Base-by-base conservation (phyloP, 2,113 vertebrate species). In the Uria aalge region DNA sequence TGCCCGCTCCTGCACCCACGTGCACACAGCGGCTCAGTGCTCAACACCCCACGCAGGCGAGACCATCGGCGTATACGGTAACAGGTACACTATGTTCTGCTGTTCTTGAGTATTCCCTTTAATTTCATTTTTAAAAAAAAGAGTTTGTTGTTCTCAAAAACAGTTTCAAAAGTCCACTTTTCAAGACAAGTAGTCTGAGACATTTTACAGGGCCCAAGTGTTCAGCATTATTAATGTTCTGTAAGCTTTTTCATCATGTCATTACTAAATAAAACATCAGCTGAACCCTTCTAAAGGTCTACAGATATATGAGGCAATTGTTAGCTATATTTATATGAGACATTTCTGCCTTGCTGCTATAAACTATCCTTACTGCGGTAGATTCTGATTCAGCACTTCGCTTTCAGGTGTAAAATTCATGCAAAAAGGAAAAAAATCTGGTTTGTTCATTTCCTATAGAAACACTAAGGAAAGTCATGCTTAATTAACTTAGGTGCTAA, bases 211-310 rank as follows among this genome's bases (percentile, higher is more conserved):
- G 62, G 95, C 53, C 76, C 18, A 52, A 94, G 96, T 66, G 84
- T 48, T 91, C 95, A 85, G 77, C 38, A 64, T 96, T 96, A 96
- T 85, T 85, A 85, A 97, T 90, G 91, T 60, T 79, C 96, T 90
- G 43, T 94, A 82, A 93, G 95, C 75, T 96, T 96, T 96, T 97
- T 95, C 93, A 96, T 88, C 77, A 43, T 69, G 47, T 60, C 92
- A 59, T 92, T 97, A 68, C 87, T 93, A 97, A 97, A 97, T 93
- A 97, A 97, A 98, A 96, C 43, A 96, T 47, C 81, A 82, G 93
- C 94, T 66, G 66, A 97, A 97, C 75, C 79, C 69, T 85, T 73
- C 85, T 52, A 62, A 92, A 93, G 57, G 69, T 87, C 71, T 93
- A 48, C 63, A 95, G 94, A 94, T 96, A 97, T 96, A 97, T 50